A percentile compares a stretch with the other conserved stretches of the same genome.
Evolutionary conservation across 2,888 invertebrate species (phyloP).

Genomic region (Empis stercorea): DNA sequence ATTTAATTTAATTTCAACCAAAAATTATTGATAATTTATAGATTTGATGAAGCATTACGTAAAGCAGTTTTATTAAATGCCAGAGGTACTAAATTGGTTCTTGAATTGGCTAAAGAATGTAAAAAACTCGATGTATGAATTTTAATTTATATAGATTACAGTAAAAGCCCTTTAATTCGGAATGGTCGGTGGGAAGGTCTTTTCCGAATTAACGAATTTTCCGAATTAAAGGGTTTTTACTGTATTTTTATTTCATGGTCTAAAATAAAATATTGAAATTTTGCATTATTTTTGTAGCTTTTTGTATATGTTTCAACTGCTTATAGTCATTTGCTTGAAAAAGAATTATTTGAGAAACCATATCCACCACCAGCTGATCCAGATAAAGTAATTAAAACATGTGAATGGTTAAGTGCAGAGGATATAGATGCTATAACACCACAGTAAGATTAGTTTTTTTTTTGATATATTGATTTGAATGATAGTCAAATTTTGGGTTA

Average conservation of each 20-base stretch:
- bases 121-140: constrained; percentile 57
- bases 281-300: too few relatives aligned
- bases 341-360: constrained; percentile 67
- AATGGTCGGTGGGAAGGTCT: too few relatives aligned
- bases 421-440: constrained; percentile 50
- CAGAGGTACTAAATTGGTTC: constrained; percentile 75
- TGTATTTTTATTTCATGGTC: constrained; percentile 8
- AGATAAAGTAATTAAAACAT: constrained; percentile 57
- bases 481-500: background rate
- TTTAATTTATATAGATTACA: background rate
- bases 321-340: constrained; percentile 78
- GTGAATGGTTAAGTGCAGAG: constrained; percentile 68
- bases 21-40: constrained; percentile 16
- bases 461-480: background rate
- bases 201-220: too few relatives aligned
- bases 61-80: constrained; percentile 86
- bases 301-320: constrained; percentile 67
- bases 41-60: constrained; percentile 83
- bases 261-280: too few relatives aligned
- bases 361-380: constrained; percentile 75
- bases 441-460: constrained; percentile 33
- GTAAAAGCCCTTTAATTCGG: too few relatives aligned
- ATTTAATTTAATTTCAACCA: background rate
- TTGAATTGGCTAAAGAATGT: constrained; percentile 66
- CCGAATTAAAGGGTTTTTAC: too few relatives aligned